phyloP scores from a whole-genome alignment of 1,140 invertebrate species.

The Atta texana region DNA sequence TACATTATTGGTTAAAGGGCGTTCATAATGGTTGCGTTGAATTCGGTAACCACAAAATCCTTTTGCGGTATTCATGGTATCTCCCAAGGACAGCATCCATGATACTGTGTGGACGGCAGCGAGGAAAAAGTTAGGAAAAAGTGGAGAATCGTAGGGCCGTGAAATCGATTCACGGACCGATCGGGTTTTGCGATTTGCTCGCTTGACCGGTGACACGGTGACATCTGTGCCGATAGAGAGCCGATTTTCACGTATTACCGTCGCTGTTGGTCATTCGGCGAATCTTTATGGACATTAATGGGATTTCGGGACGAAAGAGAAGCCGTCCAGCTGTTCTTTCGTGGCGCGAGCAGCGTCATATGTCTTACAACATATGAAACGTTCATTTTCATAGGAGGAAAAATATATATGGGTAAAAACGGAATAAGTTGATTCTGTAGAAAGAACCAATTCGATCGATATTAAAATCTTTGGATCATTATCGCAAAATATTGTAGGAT shows the following conservation, averaged over 20 bases:
- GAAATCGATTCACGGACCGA: slow-evolving; percentile 72
- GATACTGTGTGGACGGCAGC: slow-evolving; percentile 47
- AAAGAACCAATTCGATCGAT: slow-evolving; percentile 2
- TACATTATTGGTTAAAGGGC: slow-evolving; percentile 16
- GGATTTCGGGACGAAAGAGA: slow-evolving; percentile 68
- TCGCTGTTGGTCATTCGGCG: slow-evolving; percentile 59
- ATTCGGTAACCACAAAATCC: slow-evolving; percentile 54
- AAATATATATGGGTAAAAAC: slow-evolving; percentile 3
- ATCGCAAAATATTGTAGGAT: not conserved
- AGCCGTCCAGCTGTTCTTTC: slow-evolving; percentile 61
- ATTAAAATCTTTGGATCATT: not conserved
- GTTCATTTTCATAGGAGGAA: not conserved
- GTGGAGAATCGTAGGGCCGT: slow-evolving; percentile 72
- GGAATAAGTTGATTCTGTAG: not conserved
- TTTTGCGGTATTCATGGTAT: slow-evolving; percentile 32
- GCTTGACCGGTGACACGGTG: slow-evolving; percentile 68
- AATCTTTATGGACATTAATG: slow-evolving; percentile 72
- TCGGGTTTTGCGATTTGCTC: slow-evolving; percentile 68
- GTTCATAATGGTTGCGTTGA: slow-evolving; percentile 41
- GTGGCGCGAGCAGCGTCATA: slow-evolving; percentile 22
- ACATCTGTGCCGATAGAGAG: slow-evolving; percentile 69
- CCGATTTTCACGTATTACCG: slow-evolving; percentile 66
- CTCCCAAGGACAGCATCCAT: slow-evolving; percentile 17
- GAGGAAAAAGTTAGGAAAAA: slow-evolving; percentile 55
- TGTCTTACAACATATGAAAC: slow-evolving; percentile 36